phyloP scores from a whole-genome alignment of 2,797 vertebrate species.

The Enteromius mattozi region DNA sequence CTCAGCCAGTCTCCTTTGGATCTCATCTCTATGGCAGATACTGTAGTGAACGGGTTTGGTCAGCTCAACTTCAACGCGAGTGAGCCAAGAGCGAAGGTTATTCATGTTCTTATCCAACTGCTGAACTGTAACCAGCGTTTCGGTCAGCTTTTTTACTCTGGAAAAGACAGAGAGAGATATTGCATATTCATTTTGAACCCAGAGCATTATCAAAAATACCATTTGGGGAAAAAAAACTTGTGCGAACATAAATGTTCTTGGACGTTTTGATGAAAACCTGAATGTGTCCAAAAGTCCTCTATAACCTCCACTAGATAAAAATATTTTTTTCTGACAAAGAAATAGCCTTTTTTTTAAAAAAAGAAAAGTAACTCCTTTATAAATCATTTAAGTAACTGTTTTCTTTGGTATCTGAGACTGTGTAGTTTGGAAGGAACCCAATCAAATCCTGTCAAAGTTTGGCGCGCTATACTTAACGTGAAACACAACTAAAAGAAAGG shows the following conservation, averaged over 20 bases:
- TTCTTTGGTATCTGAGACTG: not conserved
- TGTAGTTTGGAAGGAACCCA: not conserved
- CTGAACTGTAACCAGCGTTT: conserved; percentile 88
- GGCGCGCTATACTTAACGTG: not conserved
- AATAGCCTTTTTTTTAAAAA: not conserved
- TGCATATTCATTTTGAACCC: not conserved
- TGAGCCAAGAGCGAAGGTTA: conserved; percentile 92
- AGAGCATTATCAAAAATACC: not conserved
- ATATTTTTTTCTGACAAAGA: not conserved
- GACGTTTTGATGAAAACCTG: not conserved
- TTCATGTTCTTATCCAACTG: conserved; percentile 95
- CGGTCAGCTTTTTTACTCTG: conserved; percentile 95
- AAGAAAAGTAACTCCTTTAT: not conserved
- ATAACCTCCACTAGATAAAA: not conserved
- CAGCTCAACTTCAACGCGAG: conserved; percentile 87
- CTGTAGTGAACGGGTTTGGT: conserved; percentile 90
- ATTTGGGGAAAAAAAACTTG: not conserved
- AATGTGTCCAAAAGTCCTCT: not conserved
- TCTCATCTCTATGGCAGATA: conserved; percentile 89
- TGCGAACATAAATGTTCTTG: not conserved
- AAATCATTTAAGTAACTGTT: not conserved
- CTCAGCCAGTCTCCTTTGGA: conserved; percentile 92
- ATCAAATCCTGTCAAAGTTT: not conserved
- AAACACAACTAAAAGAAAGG: not conserved
- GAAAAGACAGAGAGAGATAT: not conserved